Percentiles rank a stretch among this genome's conserved stretches.
Evolutionary conservation across 2,888 invertebrate species (phyloP).

Genomic region (Galerucella nymphaeae): DNA sequence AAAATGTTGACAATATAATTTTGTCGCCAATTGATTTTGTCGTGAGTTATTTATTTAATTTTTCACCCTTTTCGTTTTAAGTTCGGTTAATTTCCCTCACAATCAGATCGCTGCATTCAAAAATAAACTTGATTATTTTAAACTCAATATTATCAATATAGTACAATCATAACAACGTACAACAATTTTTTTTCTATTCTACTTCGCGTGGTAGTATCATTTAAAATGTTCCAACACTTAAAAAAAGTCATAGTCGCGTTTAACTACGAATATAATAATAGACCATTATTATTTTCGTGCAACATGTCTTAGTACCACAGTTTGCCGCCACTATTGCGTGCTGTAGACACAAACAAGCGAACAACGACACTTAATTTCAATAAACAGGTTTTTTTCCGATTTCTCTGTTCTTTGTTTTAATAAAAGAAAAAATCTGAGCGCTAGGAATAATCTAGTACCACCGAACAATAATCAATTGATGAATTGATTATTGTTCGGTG

Average conservation of each 20-base stretch:
- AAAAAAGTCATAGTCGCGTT: conserved; percentile 10
- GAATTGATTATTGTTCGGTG: too few species aligned
- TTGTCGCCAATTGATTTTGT: too few species aligned
- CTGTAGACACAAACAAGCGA: conserved; percentile 24
- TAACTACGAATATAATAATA: conserved; percentile 14
- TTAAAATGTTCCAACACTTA: conserved; percentile 7
- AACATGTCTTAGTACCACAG: conserved; percentile 9
- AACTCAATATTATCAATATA: too few species aligned
- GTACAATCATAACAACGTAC: too few species aligned
- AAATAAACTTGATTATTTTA: too few species aligned
- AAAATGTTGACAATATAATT: too few species aligned
- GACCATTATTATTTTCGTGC: conserved; percentile 10
- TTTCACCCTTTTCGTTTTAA: too few species aligned
- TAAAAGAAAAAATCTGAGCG: background rate
- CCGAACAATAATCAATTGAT: too few species aligned
- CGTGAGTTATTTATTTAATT: too few species aligned
- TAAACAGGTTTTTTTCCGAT: conserved; percentile 31
- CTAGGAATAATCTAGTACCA: too few species aligned
- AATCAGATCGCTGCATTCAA: too few species aligned
- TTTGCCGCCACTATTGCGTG: conserved; percentile 29
- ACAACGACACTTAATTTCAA: conserved; percentile 33
- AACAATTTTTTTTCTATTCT: background rate
- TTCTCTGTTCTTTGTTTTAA: conserved; percentile 16
- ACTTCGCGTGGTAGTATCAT: conserved; percentile 1
- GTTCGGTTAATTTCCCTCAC: too few species aligned